Conservation (phyloP, 35 echinoderm and acorn worm species). For the Acanthaster planci region DNA sequence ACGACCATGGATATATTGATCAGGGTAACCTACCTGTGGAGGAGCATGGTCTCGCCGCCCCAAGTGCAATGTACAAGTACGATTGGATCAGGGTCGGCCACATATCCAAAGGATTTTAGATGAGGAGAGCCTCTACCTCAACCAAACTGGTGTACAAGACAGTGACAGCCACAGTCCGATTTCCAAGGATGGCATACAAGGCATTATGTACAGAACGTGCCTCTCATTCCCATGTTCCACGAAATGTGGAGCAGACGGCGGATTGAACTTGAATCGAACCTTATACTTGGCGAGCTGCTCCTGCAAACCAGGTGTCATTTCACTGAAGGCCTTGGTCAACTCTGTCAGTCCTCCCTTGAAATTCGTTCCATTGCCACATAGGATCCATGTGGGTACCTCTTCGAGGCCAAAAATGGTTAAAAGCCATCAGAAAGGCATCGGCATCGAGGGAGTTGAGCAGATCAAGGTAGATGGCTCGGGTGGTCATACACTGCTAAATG, state of each 20-base stretch:
- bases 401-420: conserved; percentile 30
- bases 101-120: too few relatives aligned
- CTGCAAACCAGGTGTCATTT: too few relatives aligned
- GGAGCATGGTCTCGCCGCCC: too few relatives aligned
- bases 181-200: too few relatives aligned
- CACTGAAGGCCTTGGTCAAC: too few relatives aligned
- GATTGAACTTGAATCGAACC: neutral
- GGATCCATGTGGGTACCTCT: conserved; percentile 15
- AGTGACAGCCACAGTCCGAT: neutral
- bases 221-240: neutral
- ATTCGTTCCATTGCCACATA: conserved; percentile 51
- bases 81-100: too few relatives aligned
- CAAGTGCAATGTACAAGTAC: too few relatives aligned
- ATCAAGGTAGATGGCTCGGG: conserved; percentile 41
- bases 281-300: neutral
- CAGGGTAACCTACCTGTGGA: too few relatives aligned
- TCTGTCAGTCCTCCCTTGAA: conserved; percentile 37
- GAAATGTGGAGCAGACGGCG: neutral
- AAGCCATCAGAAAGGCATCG: too few relatives aligned
- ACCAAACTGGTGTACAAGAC: neutral
- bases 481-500: conserved; percentile 59
- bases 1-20: too few relatives aligned
- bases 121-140: neutral
- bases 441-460: conserved; percentile 11
- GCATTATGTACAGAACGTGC: neutral